Conservation (phyloP, 2,113 vertebrate genomes). For the Amblyopsis rosae region DNA sequence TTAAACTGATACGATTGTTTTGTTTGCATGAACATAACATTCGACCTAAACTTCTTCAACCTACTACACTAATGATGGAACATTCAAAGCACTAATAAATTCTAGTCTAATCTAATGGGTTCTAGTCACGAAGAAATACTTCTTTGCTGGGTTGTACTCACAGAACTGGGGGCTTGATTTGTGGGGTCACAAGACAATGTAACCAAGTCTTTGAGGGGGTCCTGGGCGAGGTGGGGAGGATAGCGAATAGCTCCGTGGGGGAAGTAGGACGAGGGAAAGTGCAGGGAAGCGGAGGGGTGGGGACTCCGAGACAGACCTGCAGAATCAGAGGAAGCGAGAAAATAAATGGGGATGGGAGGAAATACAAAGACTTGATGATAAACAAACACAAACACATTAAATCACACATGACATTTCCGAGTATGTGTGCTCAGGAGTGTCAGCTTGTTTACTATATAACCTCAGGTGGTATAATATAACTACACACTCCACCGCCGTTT, state of each 20-base stretch:
- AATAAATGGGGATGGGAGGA: not conserved
- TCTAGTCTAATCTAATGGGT: not conserved
- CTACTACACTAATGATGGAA: not conserved
- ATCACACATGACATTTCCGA: not conserved
- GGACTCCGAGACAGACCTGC: conserved; percentile 89
- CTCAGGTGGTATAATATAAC: not conserved
- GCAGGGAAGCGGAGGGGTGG: conserved; percentile 90
- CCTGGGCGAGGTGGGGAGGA: conserved; percentile 94
- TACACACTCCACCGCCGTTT: not conserved
- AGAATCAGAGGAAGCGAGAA: not conserved
- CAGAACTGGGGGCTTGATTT: conserved; percentile 89
- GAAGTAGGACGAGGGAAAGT: conserved; percentile 94
- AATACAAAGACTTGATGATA: not conserved
- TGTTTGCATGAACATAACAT: no score
- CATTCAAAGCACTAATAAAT: not conserved
- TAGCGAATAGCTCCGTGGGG: conserved; percentile 94
- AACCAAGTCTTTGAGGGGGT: conserved; percentile 95
- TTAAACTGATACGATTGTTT: no score
- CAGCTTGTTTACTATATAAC: not conserved
- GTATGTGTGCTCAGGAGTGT: not conserved
- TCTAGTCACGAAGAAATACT: not conserved
- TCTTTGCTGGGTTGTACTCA: conserved; percentile 70
- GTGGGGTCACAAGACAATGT: conserved; percentile 94
- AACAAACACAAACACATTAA: not conserved
- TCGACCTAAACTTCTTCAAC: no score